phyloP scores from a whole-genome alignment of 2,113 vertebrate species.

The Nannospalax galili region DNA sequence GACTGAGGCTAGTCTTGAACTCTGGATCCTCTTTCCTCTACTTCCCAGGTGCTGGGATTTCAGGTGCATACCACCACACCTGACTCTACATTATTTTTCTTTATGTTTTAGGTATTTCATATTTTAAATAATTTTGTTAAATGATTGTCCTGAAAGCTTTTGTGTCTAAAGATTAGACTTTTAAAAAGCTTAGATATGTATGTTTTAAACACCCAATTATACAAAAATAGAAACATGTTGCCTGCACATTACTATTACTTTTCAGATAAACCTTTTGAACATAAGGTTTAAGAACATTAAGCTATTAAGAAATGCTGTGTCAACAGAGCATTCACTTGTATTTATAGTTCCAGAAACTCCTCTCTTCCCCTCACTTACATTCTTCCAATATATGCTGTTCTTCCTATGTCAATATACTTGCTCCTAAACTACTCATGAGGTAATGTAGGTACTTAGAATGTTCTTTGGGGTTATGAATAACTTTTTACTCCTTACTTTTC shows the following conservation, averaged over 20 bases:
- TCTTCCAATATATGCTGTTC: background rate
- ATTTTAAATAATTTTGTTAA: background rate
- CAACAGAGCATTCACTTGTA: background rate
- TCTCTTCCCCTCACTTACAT: background rate
- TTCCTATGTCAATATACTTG: background rate
- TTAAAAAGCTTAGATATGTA: background rate
- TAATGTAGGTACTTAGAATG: background rate
- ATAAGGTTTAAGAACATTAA: constrained; percentile 18
- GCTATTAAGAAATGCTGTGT: background rate
- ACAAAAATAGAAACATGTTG: background rate
- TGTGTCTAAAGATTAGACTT: background rate
- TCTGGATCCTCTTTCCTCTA: background rate
- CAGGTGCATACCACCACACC: background rate
- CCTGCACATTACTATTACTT: background rate
- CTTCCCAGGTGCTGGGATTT: background rate
- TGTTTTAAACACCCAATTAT: constrained; percentile 22
- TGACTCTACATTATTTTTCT: background rate
- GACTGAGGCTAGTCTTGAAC: background rate
- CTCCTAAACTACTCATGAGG: background rate
- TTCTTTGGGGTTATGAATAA: constrained; percentile 10
- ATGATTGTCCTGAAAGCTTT: background rate
- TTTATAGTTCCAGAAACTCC: constrained; percentile 6
- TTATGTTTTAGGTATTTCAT: constrained; percentile 24
- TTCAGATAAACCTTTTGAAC: constrained; percentile 30
- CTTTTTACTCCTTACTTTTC: constrained; percentile 13